Base-by-base conservation (phyloP, 2,113 vertebrate genomes). In the Coregonus clupeaformis region DNA sequence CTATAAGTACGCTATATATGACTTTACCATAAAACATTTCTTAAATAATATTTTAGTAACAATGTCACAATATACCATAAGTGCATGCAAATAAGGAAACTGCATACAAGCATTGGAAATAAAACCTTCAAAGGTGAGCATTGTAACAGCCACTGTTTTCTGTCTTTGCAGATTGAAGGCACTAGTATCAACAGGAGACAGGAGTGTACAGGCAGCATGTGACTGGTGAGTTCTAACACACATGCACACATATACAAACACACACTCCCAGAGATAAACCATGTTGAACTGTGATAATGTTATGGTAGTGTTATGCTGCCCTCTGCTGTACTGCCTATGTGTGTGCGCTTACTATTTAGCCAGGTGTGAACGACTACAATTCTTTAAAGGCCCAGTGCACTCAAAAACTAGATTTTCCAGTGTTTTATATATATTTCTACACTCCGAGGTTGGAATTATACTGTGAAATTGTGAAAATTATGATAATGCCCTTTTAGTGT, bases 161-260 rank as follows among this genome's bases (percentile, higher is more conserved):
- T 60, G 2, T 60, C 65, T 55, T 74, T 80, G 16, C 88, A 99
- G 97, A 79, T 93, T 97, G 85, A 99, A 98, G 89, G 96, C 97
- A 9, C 86, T 99, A 89, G 96, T 96, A 42, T 97, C 97, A 3
- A 98, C 96, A 0, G 97, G 97, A 59, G 96, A 96, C 85, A 94
- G 95, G 84, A 99, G 95, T 0, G 97, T 99, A 30, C 97, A 99
- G 82, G 94, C 95, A 74, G 97, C 97, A 75, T 99, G 97, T 89
- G 97, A 99, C 93, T 99, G 97, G 97, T 98, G 90, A 91, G 96
- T 96, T 86, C 88, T 80, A 90, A 89, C 69, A 74, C 77, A 72
- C 69, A 52, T 13, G 13, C 69, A 52, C 30, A 36, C n/a, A 16
- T 5, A 66, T 27, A 66, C 29, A 29, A 18, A 66, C 12, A 66